Conservation (phyloP, 2,888 invertebrate genomes). For the Cryptophagus acutangulus region DNA sequence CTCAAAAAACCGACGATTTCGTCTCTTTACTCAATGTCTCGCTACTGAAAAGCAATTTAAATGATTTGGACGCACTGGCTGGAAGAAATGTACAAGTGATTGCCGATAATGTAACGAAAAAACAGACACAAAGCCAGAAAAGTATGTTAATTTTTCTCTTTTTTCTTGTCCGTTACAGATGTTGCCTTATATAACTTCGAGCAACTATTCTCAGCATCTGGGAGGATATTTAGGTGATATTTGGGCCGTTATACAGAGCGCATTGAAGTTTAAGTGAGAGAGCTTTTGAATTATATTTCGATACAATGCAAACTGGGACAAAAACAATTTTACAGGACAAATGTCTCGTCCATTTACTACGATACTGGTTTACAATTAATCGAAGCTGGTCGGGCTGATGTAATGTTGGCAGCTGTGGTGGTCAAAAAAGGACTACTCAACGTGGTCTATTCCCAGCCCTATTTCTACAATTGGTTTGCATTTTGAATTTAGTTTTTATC, state of each 20-base stretch:
- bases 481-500: not conserved
- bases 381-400: conserved; percentile 34
- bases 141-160: too few species aligned
- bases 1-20: conserved; percentile 26
- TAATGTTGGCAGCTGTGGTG: conserved; percentile 39
- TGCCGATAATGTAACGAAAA: conserved; percentile 37
- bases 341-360: conserved; percentile 31
- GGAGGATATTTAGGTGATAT: conserved; percentile 46
- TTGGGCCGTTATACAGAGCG: conserved; percentile 43
- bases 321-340: conserved; percentile 28
- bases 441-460: conserved; percentile 40
- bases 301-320: too few species aligned
- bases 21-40: conserved; percentile 24
- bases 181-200: conserved; percentile 40
- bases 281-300: too few species aligned
- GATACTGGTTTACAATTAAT: conserved; percentile 33
- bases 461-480: conserved; percentile 40
- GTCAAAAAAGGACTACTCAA: conserved; percentile 29
- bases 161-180: conserved; percentile 34
- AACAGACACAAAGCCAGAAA: too few species aligned
- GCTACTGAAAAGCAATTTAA: not conserved
- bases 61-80: conserved; percentile 28
- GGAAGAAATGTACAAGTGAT: conserved; percentile 38
- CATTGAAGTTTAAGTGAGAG: conserved; percentile 44
- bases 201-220: conserved; percentile 32